These are phyloP conservation scores for Chrysemys picta DNA, from an alignment of 2,113 vertebrate species.

Conservation along the genomic window DNA sequence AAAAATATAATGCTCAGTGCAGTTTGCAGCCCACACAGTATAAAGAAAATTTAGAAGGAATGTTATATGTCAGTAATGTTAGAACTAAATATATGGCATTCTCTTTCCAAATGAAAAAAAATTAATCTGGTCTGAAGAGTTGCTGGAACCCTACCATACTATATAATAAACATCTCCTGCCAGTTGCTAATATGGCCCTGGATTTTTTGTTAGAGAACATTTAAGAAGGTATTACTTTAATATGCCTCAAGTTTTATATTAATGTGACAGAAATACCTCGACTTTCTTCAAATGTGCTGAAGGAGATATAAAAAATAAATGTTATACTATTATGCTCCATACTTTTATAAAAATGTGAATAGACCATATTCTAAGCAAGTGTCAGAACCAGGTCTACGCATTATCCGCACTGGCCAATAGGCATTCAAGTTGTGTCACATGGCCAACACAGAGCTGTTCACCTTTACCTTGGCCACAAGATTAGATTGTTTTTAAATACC, in stretches of 20 bases:
- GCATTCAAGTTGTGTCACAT: neutral
- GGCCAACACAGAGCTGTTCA: neutral
- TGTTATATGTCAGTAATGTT: accelerated
- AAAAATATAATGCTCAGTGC: neutral
- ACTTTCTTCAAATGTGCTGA: neutral
- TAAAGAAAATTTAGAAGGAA: neutral
- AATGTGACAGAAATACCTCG: neutral
- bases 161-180: neutral
- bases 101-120: accelerated
- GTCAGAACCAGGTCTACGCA: neutral
- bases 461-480: neutral
- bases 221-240: neutral
- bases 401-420: neutral
- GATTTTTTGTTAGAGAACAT: neutral
- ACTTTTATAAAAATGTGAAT: neutral
- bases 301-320: neutral
- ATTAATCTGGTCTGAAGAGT: neutral
- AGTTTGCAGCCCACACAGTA: neutral
- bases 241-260: neutral
- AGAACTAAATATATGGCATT: accelerated
- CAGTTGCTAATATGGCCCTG: neutral
- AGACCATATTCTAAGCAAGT: neutral
- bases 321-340: neutral
- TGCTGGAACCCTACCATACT: neutral
- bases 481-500: neutral